These are phyloP conservation scores for Echinarachnius parma DNA, from an alignment of 53 echinoderm and acorn worm genomes.

Conservation along the genomic window DNA sequence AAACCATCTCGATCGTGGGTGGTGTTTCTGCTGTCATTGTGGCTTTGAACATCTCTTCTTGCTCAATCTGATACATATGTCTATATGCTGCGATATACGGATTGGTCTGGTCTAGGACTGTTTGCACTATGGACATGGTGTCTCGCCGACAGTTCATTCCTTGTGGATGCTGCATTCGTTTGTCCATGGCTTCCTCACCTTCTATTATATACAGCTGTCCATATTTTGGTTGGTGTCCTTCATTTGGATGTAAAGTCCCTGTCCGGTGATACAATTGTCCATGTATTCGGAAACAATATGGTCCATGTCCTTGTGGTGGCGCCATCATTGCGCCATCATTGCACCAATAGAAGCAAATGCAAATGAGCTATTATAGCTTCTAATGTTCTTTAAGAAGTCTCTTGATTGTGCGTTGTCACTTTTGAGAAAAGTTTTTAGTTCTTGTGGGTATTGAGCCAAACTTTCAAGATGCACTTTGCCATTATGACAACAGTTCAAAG, in stretches of 20 bases:
- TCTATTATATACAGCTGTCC: slow-evolving; percentile 38
- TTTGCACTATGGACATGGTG: neutral
- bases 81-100: slow-evolving; percentile 40
- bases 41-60: too few species aligned
- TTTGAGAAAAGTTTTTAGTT: neutral
- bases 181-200: neutral
- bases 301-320: slow-evolving; percentile 24
- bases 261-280: slow-evolving; percentile 29
- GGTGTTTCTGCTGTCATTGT: neutral
- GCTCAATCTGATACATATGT: slow-evolving; percentile 1
- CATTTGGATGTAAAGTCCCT: slow-evolving; percentile 3
- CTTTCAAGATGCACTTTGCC: slow-evolving; percentile 19
- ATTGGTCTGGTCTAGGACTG: neutral
- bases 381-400: slow-evolving; percentile 27
- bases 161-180: neutral
- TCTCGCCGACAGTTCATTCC: neutral
- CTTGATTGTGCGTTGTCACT: too few species aligned
- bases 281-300: slow-evolving; percentile 36
- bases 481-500: slow-evolving; percentile 32
- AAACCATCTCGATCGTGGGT: neutral
- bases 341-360: slow-evolving; percentile 44
- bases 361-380: slow-evolving; percentile 24
- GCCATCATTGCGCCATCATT: slow-evolving; percentile 20
- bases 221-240: slow-evolving; percentile 9
- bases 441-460: slow-evolving; percentile 1